Evolutionary conservation across 2,888 invertebrate species (phyloP).

Genomic region (Drosophila meridiana): DNA sequence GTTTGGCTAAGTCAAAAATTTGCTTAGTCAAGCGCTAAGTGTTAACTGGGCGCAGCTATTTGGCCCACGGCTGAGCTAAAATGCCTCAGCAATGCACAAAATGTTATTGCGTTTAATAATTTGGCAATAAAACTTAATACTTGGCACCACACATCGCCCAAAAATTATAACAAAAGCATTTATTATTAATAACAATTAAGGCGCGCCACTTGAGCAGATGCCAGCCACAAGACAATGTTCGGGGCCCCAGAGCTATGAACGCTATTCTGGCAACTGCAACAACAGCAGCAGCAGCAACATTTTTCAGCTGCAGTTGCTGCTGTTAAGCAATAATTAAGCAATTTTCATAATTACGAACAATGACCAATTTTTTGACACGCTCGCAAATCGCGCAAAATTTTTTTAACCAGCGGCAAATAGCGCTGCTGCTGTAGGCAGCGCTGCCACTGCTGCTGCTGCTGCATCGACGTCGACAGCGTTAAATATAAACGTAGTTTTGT

Average conservation of each 20-base stretch:
- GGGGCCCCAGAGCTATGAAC: conserved; percentile 21
- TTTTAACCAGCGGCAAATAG: conserved; percentile 76
- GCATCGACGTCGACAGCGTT: conserved; percentile 26
- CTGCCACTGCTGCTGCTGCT: conserved; percentile 6
- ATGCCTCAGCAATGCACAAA: conserved; percentile 47
- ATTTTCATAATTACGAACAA: conserved; percentile 81
- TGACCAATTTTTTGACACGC: conserved; percentile 81
- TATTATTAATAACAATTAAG: conserved; percentile 72
- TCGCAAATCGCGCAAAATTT: conserved; percentile 76
- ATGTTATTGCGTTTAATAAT: conserved; percentile 72
- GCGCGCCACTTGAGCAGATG: conserved; percentile 74
- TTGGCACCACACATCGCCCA: conserved; percentile 32
- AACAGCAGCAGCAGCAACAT: conserved; percentile 12
- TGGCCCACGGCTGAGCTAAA: conserved; percentile 52
- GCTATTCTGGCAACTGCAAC: conserved; percentile 43
- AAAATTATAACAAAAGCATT: conserved; percentile 55
- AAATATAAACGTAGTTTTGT: conserved; percentile 47
- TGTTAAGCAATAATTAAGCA: conserved; percentile 81
- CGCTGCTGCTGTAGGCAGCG: conserved; percentile 4
- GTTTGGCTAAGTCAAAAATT: conserved; percentile 42
- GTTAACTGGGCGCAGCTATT: conserved; percentile 74
- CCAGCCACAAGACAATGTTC: conserved; percentile 46
- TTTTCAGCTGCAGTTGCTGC: conserved; percentile 25
- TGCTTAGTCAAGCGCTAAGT: conserved; percentile 71
- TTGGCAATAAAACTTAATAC: conserved; percentile 66